Base-by-base conservation (phyloP, 2,888 invertebrate species). In the Diarsia rubi region DNA sequence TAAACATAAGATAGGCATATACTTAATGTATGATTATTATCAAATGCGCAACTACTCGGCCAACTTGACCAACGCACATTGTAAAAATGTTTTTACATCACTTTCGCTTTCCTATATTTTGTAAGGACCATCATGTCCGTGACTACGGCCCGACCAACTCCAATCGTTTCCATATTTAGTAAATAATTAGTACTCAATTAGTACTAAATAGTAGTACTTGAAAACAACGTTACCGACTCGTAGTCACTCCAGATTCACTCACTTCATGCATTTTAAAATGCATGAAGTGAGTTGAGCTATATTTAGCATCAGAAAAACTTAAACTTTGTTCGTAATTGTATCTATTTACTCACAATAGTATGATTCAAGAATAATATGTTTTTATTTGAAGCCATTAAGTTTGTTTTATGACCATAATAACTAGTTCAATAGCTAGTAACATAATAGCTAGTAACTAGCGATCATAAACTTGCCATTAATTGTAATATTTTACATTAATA, bases 261-360 rank as follows among this genome's bases (percentile, higher is more conserved):
- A n/a, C n/a, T n/a, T n/a, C n/a, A n/a, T 37, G 45, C 12, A 31
- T 73, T 52, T 52, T 52, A 12, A 24, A 49, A 72, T 16, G 31
- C 27, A 42, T 19, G 16, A n/a, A 44, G 21, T 21, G 6, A 27
- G 21, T 27, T 57, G 37, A 42, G 37, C 31, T 49, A 27, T 52
- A 64, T 45, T 63, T 64, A 65, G 47, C n/a, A 57, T 49, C 5
- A 1, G 2, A 5, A 44, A 24, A 49, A 59, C 79, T 59, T 79
- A 57, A 49, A 44, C 79, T 79, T 78, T 78, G 27, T 49, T 19
- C 19, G n/a, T 42, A 19, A 24, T 42, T 24, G 47, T 42, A 14
- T 2, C n/a, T 74, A 47, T 57, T 16, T 27, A 57, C 6, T 42
- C 4, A 21, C 31, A 2, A 11, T 27, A 19, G 5, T 44, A 78